Percentiles rank a stretch among this genome's conserved stretches.
These are phyloP conservation scores for Brachyrhaphis roseni DNA, from an alignment of 2,797 vertebrate species.

Conservation along the genomic window DNA sequence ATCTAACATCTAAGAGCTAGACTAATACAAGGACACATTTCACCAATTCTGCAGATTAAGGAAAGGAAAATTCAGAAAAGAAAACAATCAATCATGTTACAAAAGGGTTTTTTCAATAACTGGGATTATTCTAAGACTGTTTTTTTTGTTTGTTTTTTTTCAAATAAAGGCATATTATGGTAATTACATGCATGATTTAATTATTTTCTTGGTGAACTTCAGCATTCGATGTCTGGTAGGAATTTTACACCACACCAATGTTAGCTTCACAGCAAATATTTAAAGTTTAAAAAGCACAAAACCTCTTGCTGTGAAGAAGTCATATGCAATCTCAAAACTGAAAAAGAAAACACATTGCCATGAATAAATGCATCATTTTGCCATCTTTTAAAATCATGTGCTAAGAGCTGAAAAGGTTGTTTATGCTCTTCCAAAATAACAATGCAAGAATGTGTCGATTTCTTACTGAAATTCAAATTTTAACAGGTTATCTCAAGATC, in stretches of 20 bases:
- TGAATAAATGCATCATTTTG: conserved; percentile 7
- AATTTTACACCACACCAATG: background rate
- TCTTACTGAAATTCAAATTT: conserved; percentile 29
- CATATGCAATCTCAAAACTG: background rate
- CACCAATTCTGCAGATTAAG: background rate
- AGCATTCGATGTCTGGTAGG: background rate
- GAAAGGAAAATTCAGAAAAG: background rate
- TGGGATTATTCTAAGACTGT: background rate
- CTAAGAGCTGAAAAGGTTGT: conserved; percentile 12
- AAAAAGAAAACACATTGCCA: background rate
- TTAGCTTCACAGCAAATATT: conserved; percentile 22
- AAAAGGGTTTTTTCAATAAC: background rate
- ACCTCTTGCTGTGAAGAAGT: conserved; percentile 14
- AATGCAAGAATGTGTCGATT: conserved; percentile 9
- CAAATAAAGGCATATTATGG: background rate
- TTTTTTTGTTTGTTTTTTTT: background rate
- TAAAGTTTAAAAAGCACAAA: background rate
- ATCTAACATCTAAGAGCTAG: background rate
- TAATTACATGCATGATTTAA: conserved; percentile 6
- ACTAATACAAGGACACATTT: background rate
- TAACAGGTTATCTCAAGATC: conserved; percentile 12
- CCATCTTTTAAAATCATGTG: conserved; percentile 12
- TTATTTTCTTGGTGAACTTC: conserved; percentile 8
- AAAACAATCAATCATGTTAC: background rate
- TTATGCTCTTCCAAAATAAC: conserved; percentile 25